These are phyloP conservation scores for Neosilurus mollespiculum DNA, from an alignment of 2,797 vertebrate species.

Conservation along the genomic window DNA sequence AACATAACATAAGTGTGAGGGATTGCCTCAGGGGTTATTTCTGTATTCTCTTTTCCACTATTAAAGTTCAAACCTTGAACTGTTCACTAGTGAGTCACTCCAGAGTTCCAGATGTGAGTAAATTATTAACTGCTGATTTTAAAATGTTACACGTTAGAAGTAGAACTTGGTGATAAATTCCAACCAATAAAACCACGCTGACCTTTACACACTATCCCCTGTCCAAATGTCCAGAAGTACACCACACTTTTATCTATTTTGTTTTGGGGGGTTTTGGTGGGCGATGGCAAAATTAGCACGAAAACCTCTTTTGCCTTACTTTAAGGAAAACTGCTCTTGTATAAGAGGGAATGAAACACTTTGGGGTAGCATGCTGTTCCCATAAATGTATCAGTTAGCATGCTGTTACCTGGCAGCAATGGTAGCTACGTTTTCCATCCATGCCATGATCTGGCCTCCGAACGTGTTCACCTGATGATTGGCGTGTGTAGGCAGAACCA, in stretches of 20 bases:
- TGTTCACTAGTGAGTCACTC: constrained; percentile 33
- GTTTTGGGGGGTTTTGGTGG: not conserved
- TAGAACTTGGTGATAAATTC: not conserved
- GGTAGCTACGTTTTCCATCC: constrained; percentile 96
- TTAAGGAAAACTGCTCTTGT: too few relatives aligned
- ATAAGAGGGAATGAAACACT: too few relatives aligned
- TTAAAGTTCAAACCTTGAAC: constrained; percentile 39
- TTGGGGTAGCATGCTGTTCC: not conserved
- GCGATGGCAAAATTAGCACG: too few relatives aligned
- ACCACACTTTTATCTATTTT: not conserved
- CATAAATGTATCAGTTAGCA: not conserved
- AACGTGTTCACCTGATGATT: constrained; percentile 96
- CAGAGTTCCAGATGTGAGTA: constrained; percentile 22
- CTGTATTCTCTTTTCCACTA: constrained; percentile 11
- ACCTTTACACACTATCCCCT: not conserved
- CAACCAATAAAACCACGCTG: not conserved
- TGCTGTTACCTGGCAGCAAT: constrained; percentile 86
- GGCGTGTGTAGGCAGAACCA: constrained; percentile 90
- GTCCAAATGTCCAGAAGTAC: not conserved
- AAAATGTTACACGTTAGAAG: not conserved
- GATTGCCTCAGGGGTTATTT: not conserved
- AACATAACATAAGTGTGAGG: not conserved
- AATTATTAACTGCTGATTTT: constrained; percentile 47
- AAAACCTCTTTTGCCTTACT: too few relatives aligned
- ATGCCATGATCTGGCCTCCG: constrained; percentile 97